Evolutionary conservation across 1,140 invertebrate genomes (phyloP), one percentile per base, ranked within the genome.

Genomic region (Fopius arisanus): DNA sequence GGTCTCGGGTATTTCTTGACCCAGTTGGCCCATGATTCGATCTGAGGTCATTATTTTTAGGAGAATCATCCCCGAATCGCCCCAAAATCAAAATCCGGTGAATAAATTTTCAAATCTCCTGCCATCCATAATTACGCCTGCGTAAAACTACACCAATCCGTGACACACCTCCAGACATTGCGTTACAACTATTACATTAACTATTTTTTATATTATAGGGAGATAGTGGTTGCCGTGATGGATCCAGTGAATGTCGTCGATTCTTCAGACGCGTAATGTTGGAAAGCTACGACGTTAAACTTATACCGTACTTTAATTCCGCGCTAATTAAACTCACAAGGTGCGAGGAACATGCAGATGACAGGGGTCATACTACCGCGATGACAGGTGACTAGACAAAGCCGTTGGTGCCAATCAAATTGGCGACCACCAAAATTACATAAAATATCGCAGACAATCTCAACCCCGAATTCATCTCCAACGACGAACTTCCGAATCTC

Each of bases 21-120:
- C 80, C 79, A 83, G 78, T 83, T 83, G 81, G 81, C 82, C 71
- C 73, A 78, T 77, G 75, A 81, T 81, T 75, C 77, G 72, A 77
- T 70, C 76, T 75, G 76, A 51, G 72, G 16, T 12, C 28, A 21
- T 31, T 83, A 82, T 83, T 83, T 83, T 82, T 82, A 81, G 80
- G 73, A 62, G 74, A 74, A 74, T 82, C 14, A 65, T 31, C 62
- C 28, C 29, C 9, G 29, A 59, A 59, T 26, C 10, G 2, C 3
- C n/a, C 43, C 2, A 12, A 23, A 62, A 29, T 5, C 0, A 62
- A 62, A 0, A 6, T 37, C 33, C 9, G 33, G 12, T 1, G 12
- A 1, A 2, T 37, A 37, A 12, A 37, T 37, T 1, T 37, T 37
- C 12, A 12, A 37, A 37, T 37, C 12, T 37, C 74, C 66, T 69